These are phyloP conservation scores for Lasiommata megera DNA, from an alignment of 2,888 invertebrate species.

Conservation along the genomic window DNA sequence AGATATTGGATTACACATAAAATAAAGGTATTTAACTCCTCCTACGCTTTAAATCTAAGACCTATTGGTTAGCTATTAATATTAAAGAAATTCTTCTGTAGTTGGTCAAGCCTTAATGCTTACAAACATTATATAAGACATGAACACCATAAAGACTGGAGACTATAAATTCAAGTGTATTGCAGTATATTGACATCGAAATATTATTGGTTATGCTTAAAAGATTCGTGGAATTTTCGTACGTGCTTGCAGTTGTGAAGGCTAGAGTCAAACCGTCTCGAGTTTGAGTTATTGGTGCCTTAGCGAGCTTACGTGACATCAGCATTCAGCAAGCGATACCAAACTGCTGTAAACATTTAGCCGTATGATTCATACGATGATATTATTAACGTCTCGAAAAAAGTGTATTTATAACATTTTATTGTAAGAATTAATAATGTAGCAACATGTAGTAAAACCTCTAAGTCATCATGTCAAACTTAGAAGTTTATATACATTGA, in stretches of 20 bases:
- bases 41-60: constrained; percentile 57
- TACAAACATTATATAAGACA: constrained; percentile 67
- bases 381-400: constrained; percentile 27
- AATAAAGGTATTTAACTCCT: constrained; percentile 75
- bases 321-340: constrained; percentile 70
- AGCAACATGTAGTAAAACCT: constrained; percentile 4
- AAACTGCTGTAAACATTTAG: constrained; percentile 59
- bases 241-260: constrained; percentile 39
- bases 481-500: no score
- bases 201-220: constrained; percentile 37
- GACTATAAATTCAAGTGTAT: constrained; percentile 21
- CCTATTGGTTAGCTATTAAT: constrained; percentile 18
- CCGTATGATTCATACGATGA: constrained; percentile 60
- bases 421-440: constrained; percentile 17
- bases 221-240: constrained; percentile 47
- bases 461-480: constrained; percentile 6
- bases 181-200: constrained; percentile 34
- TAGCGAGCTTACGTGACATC: constrained; percentile 65
- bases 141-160: constrained; percentile 39
- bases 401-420: constrained; percentile 32
- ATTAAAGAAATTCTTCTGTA: constrained; percentile 9
- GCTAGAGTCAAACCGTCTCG: constrained; percentile 39
- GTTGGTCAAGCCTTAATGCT: constrained; percentile 3
- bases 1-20: constrained; percentile 80
- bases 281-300: constrained; percentile 40